Conservation (phyloP, 2,113 vertebrate genomes). For the Phaethornis superciliosus region DNA sequence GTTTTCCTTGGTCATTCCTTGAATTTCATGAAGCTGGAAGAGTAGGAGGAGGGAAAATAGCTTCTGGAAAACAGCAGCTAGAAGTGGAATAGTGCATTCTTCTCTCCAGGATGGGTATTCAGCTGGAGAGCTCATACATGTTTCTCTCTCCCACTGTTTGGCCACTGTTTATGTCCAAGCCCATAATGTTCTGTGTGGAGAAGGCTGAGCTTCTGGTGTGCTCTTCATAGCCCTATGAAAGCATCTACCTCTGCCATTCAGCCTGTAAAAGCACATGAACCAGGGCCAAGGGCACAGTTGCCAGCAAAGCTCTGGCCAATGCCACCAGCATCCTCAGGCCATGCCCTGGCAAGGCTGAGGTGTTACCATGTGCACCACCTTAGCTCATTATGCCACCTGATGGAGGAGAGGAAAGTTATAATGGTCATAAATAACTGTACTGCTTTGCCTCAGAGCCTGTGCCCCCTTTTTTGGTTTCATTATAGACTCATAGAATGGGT, state of each 20-base stretch:
- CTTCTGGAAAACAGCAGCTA: neutral
- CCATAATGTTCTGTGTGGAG: neutral
- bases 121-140: accelerated
- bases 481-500: too few species aligned
- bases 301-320: neutral
- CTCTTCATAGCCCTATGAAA: neutral
- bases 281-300: neutral
- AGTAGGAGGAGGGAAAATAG: neutral
- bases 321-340: neutral
- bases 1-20: neutral
- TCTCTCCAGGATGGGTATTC: neutral
- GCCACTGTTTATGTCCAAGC: neutral
- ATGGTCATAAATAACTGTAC: neutral
- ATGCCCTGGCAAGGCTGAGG: neutral
- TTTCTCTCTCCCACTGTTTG: neutral
- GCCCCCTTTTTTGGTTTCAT: neutral
- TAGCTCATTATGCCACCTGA: accelerated
- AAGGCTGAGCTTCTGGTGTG: neutral
- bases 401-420: neutral
- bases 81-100: neutral
- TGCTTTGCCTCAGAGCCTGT: accelerated
- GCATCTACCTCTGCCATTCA: neutral
- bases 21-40: neutral
- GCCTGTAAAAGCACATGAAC: neutral
- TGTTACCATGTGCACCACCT: neutral